phyloP scores from a whole-genome alignment of 2,888 invertebrate genomes.

The Scaptomyza caliginosa region DNA sequence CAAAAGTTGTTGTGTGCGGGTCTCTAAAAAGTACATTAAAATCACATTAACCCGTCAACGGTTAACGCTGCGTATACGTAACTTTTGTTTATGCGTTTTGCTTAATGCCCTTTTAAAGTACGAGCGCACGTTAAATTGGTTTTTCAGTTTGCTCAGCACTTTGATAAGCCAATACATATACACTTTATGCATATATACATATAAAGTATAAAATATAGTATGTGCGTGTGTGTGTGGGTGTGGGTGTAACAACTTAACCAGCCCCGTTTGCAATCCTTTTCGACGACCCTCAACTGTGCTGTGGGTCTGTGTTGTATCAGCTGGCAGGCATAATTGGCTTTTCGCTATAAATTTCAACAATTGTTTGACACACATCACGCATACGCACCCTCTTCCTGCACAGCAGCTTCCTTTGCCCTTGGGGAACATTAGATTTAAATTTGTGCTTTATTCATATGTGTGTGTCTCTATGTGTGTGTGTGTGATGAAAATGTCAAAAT shows the following conservation, averaged over 20 bases:
- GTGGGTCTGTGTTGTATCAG: constrained; percentile 20
- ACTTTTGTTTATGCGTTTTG: constrained; percentile 73
- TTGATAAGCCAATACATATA: constrained; percentile 36
- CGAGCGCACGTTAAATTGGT: constrained; percentile 46
- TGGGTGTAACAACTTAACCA: constrained; percentile 1
- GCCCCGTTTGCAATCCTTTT: constrained; percentile 30
- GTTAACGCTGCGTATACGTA: constrained; percentile 68
- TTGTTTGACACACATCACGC: constrained; percentile 56
- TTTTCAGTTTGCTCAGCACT: constrained; percentile 38
- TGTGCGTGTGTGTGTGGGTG: background rate
- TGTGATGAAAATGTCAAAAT: constrained; percentile 57
- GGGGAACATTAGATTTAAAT: constrained; percentile 30
- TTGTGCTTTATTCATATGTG: too few species aligned
- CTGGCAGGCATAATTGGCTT: constrained; percentile 62
- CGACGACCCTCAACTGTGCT: constrained; percentile 28
- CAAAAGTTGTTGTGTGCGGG: background rate
- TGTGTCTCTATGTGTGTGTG: background rate
- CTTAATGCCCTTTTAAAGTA: constrained; percentile 71
- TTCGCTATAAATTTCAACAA: constrained; percentile 66
- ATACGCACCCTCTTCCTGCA: background rate
- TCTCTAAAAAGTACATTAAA: constrained; percentile 74
- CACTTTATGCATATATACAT: background rate
- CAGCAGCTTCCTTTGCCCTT: background rate
- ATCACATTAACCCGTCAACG: constrained; percentile 79
- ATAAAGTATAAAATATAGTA: too few species aligned